A percentile compares a stretch with the other conserved stretches of the same genome.
Evolutionary conservation across 2,888 invertebrate species (phyloP).

Genomic region (Seira musarum): DNA sequence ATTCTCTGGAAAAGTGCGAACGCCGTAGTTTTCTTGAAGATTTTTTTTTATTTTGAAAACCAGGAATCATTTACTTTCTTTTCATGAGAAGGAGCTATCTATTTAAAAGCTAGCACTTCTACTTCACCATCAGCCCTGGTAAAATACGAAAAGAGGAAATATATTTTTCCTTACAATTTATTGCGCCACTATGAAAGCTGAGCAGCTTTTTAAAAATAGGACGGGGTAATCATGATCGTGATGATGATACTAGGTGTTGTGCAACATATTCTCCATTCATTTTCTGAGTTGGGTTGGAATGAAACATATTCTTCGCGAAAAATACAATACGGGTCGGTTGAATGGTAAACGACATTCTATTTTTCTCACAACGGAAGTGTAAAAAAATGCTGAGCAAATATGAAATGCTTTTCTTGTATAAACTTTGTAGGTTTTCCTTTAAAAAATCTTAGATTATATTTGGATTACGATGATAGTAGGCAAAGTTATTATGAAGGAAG

Average conservation of each 20-base stretch:
- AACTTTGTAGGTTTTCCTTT: background rate
- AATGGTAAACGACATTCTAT: conserved; percentile 4
- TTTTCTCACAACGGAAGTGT: background rate
- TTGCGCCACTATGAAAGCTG: background rate
- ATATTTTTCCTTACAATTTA: conserved; percentile 34
- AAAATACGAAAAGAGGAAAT: conserved; percentile 35
- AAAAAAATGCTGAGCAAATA: background rate
- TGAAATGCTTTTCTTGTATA: background rate
- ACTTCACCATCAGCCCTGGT: background rate
- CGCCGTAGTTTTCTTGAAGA: too few species aligned
- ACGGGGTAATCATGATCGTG: too few species aligned
- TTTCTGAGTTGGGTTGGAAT: too few species aligned
- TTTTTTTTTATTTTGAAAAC: too few species aligned
- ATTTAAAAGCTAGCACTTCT: background rate
- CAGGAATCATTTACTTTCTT: background rate
- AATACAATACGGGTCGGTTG: background rate
- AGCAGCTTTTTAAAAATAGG: too few species aligned
- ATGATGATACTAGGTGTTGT: too few species aligned
- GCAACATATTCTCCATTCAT: too few species aligned
- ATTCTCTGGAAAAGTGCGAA: too few species aligned
- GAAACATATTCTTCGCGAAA: too few species aligned
- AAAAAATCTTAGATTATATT: background rate
- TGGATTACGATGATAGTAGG: background rate
- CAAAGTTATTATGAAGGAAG: background rate
- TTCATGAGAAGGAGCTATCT: conserved; percentile 7